Conservation (phyloP, 1,140 invertebrate species). For the Cyphomyrmex costatus region DNA sequence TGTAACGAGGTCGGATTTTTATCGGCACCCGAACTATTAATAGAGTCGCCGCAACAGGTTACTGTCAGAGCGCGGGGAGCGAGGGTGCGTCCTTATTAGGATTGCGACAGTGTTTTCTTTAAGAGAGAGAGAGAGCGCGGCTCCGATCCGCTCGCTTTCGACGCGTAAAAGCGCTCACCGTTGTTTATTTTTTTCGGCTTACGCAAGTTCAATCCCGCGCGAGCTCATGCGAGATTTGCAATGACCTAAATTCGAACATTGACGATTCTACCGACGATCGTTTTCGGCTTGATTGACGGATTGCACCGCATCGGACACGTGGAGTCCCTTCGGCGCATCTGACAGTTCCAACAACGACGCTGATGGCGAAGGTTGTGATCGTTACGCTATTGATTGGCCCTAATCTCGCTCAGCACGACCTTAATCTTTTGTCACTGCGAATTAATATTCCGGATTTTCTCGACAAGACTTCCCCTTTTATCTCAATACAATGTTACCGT, state of each 20-base stretch:
- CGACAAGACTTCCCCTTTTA: slow-evolving; percentile 14
- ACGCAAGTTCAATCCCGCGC: slow-evolving; percentile 53
- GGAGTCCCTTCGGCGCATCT: slow-evolving; percentile 23
- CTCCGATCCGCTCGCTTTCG: slow-evolving; percentile 67
- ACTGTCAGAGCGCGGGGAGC: slow-evolving; percentile 51
- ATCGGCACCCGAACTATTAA: slow-evolving; percentile 71
- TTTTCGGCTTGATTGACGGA: slow-evolving; percentile 77
- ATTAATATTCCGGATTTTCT: slow-evolving; percentile 31
- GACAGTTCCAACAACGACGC: slow-evolving; percentile 37
- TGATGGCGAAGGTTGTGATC: slow-evolving; percentile 1
- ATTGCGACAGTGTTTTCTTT: slow-evolving; percentile 75
- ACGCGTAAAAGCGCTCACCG: slow-evolving; percentile 74
- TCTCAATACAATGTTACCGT: not conserved
- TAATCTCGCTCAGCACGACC: slow-evolving; percentile 13
- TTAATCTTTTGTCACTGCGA: slow-evolving; percentile 21
- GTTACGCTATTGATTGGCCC: slow-evolving; percentile 22
- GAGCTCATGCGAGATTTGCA: slow-evolving; percentile 68
- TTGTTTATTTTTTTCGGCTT: slow-evolving; percentile 79
- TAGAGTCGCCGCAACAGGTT: slow-evolving; percentile 72
- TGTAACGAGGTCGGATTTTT: slow-evolving; percentile 66
- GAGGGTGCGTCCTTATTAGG: slow-evolving; percentile 67
- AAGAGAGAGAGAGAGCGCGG: slow-evolving; percentile 35
- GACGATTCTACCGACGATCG: slow-evolving; percentile 75
- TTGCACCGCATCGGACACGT: slow-evolving; percentile 52
- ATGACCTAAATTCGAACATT: slow-evolving; percentile 80